Evolutionary conservation across 2,888 invertebrate species (phyloP), one percentile per base, ranked within the genome.

Genomic region (Isotomurus palustris): DNA sequence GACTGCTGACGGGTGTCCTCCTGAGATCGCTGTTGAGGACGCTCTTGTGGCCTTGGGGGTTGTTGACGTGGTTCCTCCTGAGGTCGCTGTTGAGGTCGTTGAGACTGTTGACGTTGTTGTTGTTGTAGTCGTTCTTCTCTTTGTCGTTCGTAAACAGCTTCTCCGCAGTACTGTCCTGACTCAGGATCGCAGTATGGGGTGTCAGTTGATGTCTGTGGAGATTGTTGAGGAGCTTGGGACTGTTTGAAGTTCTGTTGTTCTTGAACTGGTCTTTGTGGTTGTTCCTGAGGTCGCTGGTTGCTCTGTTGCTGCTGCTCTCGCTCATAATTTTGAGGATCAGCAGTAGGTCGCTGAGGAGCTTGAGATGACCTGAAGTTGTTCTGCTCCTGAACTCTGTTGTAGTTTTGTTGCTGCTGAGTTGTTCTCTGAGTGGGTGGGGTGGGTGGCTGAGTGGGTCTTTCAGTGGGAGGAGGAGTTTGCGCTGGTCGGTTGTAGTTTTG

Each of bases 241-340:
- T 35, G 28, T n/a, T 27, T 22, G 17, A 45, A 48, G 12, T 44
- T 24, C 12, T 35, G 22, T 17, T 24, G 44, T 2, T 12, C 19
- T 45, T 27, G 44, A 2, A 14, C 14, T 8, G 17, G 40, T 36
- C 27, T 14, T 22, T 40, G 29, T 10, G 19, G 24, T 21, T 49
- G 28, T 40, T 38, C 32, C 29, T 56, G 27, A 10, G 28, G 54
- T 50, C 41, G 47, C 35, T 36, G 43, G 32, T 36, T 19, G 14
- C 24, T n/a, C 17, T 29, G 51, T 14, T 56, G 44, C 22, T 27
- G 21, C 5, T 28, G 44, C 44, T 32, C 38, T 44, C 28, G 43
- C 14, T 51, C 28, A 32, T 58, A 25, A 27, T 52, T 28, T 35
- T 51, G 44, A n/a, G n/a, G n/a, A n/a, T n/a, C n/a, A n/a, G n/a